phyloP scores from a whole-genome alignment of 2,113 vertebrate genomes.

The Apaloderma vittatum region DNA sequence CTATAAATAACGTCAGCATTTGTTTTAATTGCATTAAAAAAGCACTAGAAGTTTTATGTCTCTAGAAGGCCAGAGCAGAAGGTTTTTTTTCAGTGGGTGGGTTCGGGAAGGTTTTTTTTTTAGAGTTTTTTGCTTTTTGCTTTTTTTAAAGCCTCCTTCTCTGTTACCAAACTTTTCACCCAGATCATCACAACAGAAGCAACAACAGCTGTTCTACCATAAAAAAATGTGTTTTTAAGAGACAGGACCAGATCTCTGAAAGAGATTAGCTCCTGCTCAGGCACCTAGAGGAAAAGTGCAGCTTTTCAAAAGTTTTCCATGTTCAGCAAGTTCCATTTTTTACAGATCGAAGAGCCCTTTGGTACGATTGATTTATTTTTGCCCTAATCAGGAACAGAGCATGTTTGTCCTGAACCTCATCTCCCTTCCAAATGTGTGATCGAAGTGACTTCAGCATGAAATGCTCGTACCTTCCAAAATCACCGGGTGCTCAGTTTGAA shows the following conservation, averaged over 20 bases:
- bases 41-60: conserved; percentile 43
- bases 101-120: conserved; percentile 20
- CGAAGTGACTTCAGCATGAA: background rate
- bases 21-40: conserved; percentile 75
- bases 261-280: conserved; percentile 55
- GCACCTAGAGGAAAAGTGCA: background rate
- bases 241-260: conserved; percentile 52
- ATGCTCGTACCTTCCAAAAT: background rate
- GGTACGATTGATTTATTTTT: background rate
- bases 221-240: conserved; percentile 60
- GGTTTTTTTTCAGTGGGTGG: conserved; percentile 45
- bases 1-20: conserved; percentile 65
- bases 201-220: conserved; percentile 71
- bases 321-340: conserved; percentile 7
- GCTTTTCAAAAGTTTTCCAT: conserved; percentile 44
- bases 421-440: background rate
- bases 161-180: conserved; percentile 76
- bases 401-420: background rate
- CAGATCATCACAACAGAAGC: conserved; percentile 74
- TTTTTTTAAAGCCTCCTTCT: conserved; percentile 57
- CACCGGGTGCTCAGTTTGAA: background rate
- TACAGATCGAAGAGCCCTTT: background rate
- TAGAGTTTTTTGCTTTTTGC: conserved; percentile 29
- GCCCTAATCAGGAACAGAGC: background rate
- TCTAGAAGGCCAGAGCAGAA: conserved; percentile 52